phyloP scores from a whole-genome alignment of 2,888 invertebrate species.

The Ophioninae sp. region DNA sequence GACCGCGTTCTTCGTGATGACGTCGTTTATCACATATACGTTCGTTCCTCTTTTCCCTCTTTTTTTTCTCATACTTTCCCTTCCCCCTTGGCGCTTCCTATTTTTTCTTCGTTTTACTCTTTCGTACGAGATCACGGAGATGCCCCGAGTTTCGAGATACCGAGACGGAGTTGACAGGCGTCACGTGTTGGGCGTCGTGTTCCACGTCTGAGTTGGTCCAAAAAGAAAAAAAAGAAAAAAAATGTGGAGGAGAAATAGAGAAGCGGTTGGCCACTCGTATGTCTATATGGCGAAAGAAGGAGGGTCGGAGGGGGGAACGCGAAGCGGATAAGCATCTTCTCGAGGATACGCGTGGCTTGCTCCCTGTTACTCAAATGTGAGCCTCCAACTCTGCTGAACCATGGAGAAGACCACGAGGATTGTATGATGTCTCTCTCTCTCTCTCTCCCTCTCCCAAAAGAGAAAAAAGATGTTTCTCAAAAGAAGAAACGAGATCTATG shows the following conservation, averaged over 20 bases:
- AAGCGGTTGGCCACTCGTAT: not conserved
- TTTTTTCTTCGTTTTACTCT: conserved; percentile 37
- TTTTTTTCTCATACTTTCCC: not conserved
- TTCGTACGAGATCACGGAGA: conserved; percentile 21
- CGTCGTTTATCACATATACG: conserved; percentile 65
- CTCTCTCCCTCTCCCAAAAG: not conserved
- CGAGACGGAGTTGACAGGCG: conserved; percentile 65
- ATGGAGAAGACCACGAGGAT: not conserved
- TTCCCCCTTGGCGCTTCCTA: not conserved
- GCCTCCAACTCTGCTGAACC: not conserved
- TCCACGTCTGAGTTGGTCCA: conserved; percentile 6
- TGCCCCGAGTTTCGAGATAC: conserved; percentile 39
- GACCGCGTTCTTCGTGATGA: conserved; percentile 17
- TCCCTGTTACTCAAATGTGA: conserved; percentile 4
- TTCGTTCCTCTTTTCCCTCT: conserved; percentile 34
- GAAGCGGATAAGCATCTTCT: not conserved
- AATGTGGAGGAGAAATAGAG: not conserved
- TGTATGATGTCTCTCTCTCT: not conserved
- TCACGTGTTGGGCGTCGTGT: conserved; percentile 64
- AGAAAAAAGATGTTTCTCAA: too few relatives aligned
- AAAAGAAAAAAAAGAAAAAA: not conserved
- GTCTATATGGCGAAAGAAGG: not conserved
- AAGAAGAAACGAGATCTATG: conserved; percentile 57
- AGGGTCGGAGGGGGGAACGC: not conserved
- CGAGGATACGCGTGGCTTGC: conserved; percentile 5